phyloP scores from a whole-genome alignment of 2,888 invertebrate genomes.

The Parnassius apollo region DNA sequence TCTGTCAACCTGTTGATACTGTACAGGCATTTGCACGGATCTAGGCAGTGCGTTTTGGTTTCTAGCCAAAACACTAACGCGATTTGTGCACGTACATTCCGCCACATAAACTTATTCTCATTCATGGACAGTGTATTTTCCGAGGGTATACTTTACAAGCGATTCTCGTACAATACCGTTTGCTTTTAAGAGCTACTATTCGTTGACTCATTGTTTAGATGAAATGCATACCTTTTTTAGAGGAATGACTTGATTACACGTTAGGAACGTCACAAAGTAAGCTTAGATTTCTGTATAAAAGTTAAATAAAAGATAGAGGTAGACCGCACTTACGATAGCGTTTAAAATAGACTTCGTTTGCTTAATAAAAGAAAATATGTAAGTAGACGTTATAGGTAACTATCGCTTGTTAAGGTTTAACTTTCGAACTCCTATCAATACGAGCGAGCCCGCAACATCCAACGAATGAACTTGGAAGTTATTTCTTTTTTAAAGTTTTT shows the following conservation, averaged over 20 bases:
- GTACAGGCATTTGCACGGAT: slow-evolving; percentile 5
- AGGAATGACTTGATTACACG: background rate
- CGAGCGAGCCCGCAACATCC: too few species aligned
- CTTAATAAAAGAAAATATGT: too few species aligned
- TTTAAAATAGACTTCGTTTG: background rate
- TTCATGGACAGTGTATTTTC: slow-evolving; percentile 2
- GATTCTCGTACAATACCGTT: background rate
- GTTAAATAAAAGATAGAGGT: slow-evolving; percentile 5
- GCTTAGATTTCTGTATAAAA: slow-evolving; percentile 7
- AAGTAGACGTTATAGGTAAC: too few species aligned
- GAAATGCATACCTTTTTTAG: slow-evolving; percentile 4
- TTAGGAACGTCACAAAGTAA: slow-evolving; percentile 4
- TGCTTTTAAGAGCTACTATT: slow-evolving; percentile 5
- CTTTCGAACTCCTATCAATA: too few species aligned
- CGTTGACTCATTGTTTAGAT: background rate
- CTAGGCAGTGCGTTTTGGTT: slow-evolving; percentile 14
- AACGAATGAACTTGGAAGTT: too few species aligned
- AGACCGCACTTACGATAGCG: background rate
- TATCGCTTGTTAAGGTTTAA: too few species aligned
- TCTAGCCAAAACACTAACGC: slow-evolving; percentile 11
- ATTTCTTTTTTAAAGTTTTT: too few species aligned
- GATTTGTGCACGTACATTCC: background rate
- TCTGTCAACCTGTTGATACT: slow-evolving; percentile 20
- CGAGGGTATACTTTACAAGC: background rate
- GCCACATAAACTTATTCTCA: slow-evolving; percentile 9